A percentile compares a stretch with the other conserved stretches of the same genome.
Evolutionary conservation across 1,140 invertebrate species (phyloP).

Genomic region (Tachypleus tridentatus): DNA sequence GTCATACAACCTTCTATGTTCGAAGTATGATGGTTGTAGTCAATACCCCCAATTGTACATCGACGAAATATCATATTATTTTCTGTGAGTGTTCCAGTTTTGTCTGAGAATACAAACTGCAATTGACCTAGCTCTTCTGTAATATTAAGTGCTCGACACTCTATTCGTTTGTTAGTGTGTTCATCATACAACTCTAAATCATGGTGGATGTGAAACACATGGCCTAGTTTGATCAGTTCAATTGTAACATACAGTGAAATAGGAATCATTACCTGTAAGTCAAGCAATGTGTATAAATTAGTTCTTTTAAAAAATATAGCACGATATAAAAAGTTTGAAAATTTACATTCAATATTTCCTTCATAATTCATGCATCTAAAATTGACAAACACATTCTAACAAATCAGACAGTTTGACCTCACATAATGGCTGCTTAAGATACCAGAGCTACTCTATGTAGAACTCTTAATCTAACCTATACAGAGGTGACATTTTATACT

Average conservation of each 20-base stretch:
- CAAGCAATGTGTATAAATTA: too few species aligned
- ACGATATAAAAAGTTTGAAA: too few species aligned
- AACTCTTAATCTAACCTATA: too few species aligned
- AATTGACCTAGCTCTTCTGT: slow-evolving; percentile 94
- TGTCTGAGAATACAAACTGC: slow-evolving; percentile 93
- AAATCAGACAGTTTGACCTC: too few species aligned
- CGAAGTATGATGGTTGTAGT: slow-evolving; percentile 55
- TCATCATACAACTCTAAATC: slow-evolving; percentile 76
- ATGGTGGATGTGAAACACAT: slow-evolving; percentile 90
- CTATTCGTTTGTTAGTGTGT: slow-evolving; percentile 67
- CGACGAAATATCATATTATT: slow-evolving; percentile 93
- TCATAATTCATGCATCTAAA: too few species aligned
- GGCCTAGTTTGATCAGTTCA: slow-evolving; percentile 90
- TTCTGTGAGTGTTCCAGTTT: slow-evolving; percentile 93
- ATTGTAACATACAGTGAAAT: slow-evolving; percentile 92
- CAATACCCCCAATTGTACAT: slow-evolving; percentile 74
- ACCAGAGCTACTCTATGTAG: too few species aligned
- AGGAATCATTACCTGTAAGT: slow-evolving; percentile 80
- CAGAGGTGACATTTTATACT: too few species aligned
- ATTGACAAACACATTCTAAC: too few species aligned
- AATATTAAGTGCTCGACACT: slow-evolving; percentile 91
- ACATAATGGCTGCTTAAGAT: too few species aligned
- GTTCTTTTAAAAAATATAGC: too few species aligned
- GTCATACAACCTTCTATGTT: too few species aligned
- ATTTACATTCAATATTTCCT: too few species aligned